Base-by-base conservation (phyloP, 2,113 vertebrate species). In the Centropristis striata region DNA sequence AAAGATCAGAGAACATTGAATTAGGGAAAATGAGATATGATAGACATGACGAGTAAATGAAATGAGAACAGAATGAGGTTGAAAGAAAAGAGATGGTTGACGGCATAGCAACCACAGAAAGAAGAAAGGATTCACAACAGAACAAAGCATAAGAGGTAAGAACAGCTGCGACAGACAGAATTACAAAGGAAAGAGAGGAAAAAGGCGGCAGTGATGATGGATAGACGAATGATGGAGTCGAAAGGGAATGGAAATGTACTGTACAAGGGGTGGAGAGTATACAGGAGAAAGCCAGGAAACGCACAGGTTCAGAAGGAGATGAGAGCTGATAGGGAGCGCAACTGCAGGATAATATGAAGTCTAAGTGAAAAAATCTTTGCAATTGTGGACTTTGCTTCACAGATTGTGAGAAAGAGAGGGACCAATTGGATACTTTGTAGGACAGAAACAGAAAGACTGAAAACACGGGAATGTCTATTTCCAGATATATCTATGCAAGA, bases 401-500 rank as follows among this genome's bases (percentile, higher is more conserved):
- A 23, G 53, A 28, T 14, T 14, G 59, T 1, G 15, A 1, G 46
- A n/a, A n/a, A 18, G 76, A n/a, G 6, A 5, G 63, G 27, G n/a
- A 59, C 2, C 20, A 64, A 74, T 72, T 7, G n/a, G n/a, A 61
- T 57, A 18, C 44, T 59, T 14, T 12, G 58, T 39, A 61, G 49
- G 36, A n/a, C n/a, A n/a, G n/a, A n/a, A 71, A 67, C 63, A 1
- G 49, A 18, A 37, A 53, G 71, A 72, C 55, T 21, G 57, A 72
- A 81, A 66, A 80, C 32, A 51, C 49, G 51, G 75, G 12, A 78
- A 83, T 36, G 57, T 84, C 60, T 85, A 57, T 75, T 91, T 78
- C 65, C 72, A 84, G 81, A 55, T 80, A 74, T 76, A 90, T 91
- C 88, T 88, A 90, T 92, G 90, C 90, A 87, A 91, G 86, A 64